Conservation (phyloP, 2,113 vertebrate genomes). For the Leptobrachium ailaonicum region DNA sequence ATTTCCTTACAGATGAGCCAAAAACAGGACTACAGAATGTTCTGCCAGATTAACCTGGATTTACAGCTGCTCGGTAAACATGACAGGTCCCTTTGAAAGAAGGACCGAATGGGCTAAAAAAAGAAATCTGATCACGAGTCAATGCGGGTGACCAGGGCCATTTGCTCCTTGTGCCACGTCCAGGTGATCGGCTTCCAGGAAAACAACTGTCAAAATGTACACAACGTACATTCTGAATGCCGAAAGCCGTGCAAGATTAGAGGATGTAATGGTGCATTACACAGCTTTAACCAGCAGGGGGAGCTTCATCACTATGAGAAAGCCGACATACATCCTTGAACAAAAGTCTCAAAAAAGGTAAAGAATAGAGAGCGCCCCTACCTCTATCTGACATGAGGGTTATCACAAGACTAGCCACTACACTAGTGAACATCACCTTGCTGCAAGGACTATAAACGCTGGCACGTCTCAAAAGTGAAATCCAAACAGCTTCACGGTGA, state of each 20-base stretch:
- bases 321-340: not conserved
- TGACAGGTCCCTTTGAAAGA: not conserved
- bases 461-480: too few relatives aligned
- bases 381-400: too few relatives aligned
- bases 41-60: not conserved
- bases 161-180: slow-evolving; percentile 16
- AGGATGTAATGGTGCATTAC: not conserved
- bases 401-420: too few relatives aligned
- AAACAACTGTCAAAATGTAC: not conserved
- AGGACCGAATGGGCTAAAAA: not conserved
- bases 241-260: not conserved
- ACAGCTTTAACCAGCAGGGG: not conserved
- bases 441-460: too few relatives aligned
- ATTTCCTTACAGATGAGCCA: too few relatives aligned
- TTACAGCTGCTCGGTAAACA: slow-evolving; percentile 1
- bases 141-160: not conserved
- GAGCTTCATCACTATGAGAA: not conserved
- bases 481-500: too few relatives aligned
- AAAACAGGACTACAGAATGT: not conserved
- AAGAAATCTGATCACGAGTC: not conserved
- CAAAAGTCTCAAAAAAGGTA: not conserved
- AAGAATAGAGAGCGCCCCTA: not conserved
- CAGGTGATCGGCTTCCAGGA: slow-evolving; percentile 6
- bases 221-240: not conserved
- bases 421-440: too few relatives aligned